Evolutionary conservation across 2,113 vertebrate genomes (phyloP).

Genomic region (Podocnemis expansa): DNA sequence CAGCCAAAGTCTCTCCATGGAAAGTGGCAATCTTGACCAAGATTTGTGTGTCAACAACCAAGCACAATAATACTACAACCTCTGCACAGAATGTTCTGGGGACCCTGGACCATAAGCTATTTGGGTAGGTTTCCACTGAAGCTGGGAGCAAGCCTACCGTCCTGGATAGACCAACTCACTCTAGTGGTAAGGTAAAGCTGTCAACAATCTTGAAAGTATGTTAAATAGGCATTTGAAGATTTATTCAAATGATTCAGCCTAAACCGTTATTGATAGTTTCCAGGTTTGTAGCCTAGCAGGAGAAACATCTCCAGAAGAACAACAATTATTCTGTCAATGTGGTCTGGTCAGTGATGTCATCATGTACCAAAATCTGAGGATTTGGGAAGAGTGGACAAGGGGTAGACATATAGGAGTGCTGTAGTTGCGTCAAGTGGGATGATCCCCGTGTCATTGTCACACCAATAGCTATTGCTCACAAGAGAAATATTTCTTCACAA

Average conservation of each 20-base stretch:
- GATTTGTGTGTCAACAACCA: not conserved
- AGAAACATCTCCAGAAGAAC: not conserved
- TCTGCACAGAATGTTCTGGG: not conserved
- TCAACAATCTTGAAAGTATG: not conserved
- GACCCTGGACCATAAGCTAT: not conserved
- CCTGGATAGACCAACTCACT: not conserved
- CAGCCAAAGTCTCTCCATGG: too few relatives aligned
- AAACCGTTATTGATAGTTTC: constrained; percentile 67
- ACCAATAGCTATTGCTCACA: not conserved
- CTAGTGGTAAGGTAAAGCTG: not conserved
- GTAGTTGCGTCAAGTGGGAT: not conserved
- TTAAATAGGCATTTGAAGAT: constrained; percentile 58
- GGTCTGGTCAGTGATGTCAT: constrained; percentile 1
- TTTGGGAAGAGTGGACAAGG: not conserved
- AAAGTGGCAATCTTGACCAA: not conserved
- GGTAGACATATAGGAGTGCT: not conserved
- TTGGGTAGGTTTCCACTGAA: not conserved
- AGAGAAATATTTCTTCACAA: not conserved
- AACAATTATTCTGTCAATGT: not conserved
- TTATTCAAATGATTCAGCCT: constrained; percentile 49
- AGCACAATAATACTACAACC: not conserved
- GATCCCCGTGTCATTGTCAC: not conserved
- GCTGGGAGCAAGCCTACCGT: not conserved
- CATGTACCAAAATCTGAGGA: not conserved
- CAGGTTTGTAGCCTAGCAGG: constrained; percentile 56